Conservation (phyloP, 2,797 vertebrate genomes). For the Diceros bicornis region DNA sequence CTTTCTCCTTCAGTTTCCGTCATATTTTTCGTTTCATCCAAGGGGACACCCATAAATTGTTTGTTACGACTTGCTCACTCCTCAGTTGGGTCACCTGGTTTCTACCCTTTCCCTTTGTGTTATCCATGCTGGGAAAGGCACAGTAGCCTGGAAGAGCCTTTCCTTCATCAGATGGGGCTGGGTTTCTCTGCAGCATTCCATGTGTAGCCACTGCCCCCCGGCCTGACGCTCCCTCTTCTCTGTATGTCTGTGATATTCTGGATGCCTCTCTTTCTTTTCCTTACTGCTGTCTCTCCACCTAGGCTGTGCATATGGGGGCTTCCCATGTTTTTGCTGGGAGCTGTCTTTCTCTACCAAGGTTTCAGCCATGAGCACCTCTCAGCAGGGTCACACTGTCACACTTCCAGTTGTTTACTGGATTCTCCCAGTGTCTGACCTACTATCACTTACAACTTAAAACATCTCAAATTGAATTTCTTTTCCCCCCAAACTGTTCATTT, state of each 20-base stretch:
- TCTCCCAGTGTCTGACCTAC: neutral
- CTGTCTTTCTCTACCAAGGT: neutral
- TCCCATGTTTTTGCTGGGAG: neutral
- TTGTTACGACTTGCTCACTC: neutral
- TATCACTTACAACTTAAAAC: conserved; percentile 45
- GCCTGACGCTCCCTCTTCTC: neutral
- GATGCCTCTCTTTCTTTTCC: neutral
- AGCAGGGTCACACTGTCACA: neutral
- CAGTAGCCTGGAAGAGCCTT: neutral
- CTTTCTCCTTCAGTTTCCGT: neutral
- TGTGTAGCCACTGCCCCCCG: neutral
- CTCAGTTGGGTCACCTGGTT: neutral
- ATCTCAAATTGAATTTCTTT: neutral
- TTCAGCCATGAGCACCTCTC: neutral
- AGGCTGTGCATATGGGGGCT: neutral
- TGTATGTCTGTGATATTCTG: neutral
- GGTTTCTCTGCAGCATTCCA: neutral
- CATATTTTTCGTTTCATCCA: neutral
- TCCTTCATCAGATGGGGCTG: neutral
- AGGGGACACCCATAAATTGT: neutral
- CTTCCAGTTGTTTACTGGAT: neutral
- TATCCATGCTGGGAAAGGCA: neutral
- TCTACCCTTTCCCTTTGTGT: neutral
- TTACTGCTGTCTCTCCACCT: neutral
- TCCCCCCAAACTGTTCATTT: neutral